Conservation (phyloP, 2,797 vertebrate species). For the Danio choprae region DNA sequence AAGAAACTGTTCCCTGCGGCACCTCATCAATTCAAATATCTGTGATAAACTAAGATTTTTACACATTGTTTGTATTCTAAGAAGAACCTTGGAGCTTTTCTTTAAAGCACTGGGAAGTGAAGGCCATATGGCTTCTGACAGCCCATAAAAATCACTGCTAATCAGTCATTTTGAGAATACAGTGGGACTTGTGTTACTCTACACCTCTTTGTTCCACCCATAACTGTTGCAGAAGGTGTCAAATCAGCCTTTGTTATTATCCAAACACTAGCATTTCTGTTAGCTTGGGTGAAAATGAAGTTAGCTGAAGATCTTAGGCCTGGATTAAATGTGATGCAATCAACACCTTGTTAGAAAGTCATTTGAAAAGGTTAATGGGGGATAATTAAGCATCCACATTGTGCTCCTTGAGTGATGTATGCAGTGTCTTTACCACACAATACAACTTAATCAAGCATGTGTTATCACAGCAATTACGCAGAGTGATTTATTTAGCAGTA, state of each 20-base stretch:
- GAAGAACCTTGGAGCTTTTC: slow-evolving; percentile 27
- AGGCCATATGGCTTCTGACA: slow-evolving; percentile 37
- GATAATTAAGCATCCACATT: slow-evolving; percentile 5
- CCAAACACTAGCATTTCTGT: background rate
- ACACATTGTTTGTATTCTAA: slow-evolving; percentile 32
- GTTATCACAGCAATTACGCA: slow-evolving; percentile 37
- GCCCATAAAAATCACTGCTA: slow-evolving; percentile 50
- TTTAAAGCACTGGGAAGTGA: too few species aligned
- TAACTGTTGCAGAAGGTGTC: slow-evolving; percentile 13
- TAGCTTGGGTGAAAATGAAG: background rate
- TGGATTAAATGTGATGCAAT: slow-evolving; percentile 22
- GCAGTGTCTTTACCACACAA: slow-evolving; percentile 9
- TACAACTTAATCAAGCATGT: slow-evolving; percentile 22
- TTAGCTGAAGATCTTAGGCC: background rate
- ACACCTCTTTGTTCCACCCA: background rate
- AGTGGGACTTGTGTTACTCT: background rate
- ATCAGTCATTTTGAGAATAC: slow-evolving; percentile 45
- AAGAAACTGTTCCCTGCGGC: background rate
- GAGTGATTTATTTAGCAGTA: slow-evolving; percentile 51
- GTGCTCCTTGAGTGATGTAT: slow-evolving; percentile 8
- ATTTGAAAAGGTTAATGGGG: slow-evolving; percentile 10
- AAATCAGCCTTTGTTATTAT: background rate
- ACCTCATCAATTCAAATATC: slow-evolving; percentile 23
- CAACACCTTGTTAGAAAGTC: slow-evolving; percentile 7
- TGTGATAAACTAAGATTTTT: slow-evolving; percentile 30